Base-by-base conservation (phyloP, 2,888 invertebrate genomes). In the Thumatha senex region DNA sequence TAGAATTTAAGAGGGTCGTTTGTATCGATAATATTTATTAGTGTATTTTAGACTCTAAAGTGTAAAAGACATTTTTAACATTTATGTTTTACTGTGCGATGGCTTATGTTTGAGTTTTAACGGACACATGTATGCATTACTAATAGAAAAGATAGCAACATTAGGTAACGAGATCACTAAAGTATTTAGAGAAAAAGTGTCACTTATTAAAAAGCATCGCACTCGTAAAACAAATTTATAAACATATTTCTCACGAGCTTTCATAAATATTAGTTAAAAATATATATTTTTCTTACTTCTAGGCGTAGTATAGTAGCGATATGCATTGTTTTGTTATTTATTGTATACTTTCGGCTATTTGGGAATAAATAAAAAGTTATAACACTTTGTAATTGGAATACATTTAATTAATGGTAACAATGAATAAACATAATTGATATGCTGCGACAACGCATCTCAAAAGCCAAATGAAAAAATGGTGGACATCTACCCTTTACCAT, bases 211-310 rank as follows among this genome's bases (percentile, higher is more conserved):
- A 58, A 57, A 53, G 18, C 51, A 52, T 58, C 51, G 57, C 51
- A 58, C 41, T 12, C 35, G 34, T 35, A 46, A 51, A 49, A 50
- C 5, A 18, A 35, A 44, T 18, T 12, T 44, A 36, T 39, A 14
- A 67, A 48, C 31, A 45, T 53, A 44, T 36, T 44, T 84, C 82
- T 86, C 89, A 88, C 80, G 90, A 90, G 90, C 90, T 90, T 90
- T 87, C 81, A 80, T 82, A 86, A 80, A 77, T 83, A 84, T 86
- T 86, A 83, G 86, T 84, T 54, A 61, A 56, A 63, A 59, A 69
- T 74, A 84, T 89, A 87, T 90, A 89, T 90, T 90, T 90, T 90
- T 89, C 85, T 86, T 90, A 90, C 88, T 84, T 80, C 73, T 88
- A 89, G 82, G 81, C 68, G 72, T 84, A 84, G 18, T 31, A 11